phyloP scores from a whole-genome alignment of 2,113 vertebrate genomes.

The Rynchops niger region DNA sequence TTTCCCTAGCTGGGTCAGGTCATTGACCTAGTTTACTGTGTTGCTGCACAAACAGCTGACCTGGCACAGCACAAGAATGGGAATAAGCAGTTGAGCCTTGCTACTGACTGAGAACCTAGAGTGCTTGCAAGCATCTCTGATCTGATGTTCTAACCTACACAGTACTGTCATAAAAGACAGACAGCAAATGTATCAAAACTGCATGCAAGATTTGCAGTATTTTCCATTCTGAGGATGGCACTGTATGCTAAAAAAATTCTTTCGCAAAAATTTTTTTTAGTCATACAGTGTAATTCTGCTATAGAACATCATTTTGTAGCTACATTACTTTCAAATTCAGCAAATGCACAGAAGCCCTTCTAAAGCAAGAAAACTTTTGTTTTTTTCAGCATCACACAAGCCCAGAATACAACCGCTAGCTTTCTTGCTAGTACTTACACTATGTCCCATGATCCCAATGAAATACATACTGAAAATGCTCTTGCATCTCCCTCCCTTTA shows the following conservation, averaged over 20 bases:
- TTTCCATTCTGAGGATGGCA: background rate
- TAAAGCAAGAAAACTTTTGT: background rate
- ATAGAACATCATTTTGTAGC: background rate
- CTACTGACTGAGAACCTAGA: background rate
- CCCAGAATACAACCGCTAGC: background rate
- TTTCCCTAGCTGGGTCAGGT: background rate
- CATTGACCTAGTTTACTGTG: background rate
- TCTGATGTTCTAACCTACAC: background rate
- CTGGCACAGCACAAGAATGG: background rate
- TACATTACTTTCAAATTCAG: background rate
- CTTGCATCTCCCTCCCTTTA: background rate
- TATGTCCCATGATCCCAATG: background rate
- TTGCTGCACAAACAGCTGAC: background rate
- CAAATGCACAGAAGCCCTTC: background rate
- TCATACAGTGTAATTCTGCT: background rate
- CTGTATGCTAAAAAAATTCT: background rate
- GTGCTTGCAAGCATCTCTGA: background rate
- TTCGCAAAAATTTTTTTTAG: background rate
- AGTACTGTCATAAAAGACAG: background rate
- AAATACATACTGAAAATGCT: background rate
- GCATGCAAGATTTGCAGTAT: background rate
- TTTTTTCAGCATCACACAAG: background rate
- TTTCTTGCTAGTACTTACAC: background rate
- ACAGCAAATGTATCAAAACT: background rate
- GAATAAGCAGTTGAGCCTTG: background rate